Evolutionary conservation across 2,888 invertebrate species (phyloP), one percentile per base, ranked within the genome.

Genomic region (Oxyscelio sp.): DNA sequence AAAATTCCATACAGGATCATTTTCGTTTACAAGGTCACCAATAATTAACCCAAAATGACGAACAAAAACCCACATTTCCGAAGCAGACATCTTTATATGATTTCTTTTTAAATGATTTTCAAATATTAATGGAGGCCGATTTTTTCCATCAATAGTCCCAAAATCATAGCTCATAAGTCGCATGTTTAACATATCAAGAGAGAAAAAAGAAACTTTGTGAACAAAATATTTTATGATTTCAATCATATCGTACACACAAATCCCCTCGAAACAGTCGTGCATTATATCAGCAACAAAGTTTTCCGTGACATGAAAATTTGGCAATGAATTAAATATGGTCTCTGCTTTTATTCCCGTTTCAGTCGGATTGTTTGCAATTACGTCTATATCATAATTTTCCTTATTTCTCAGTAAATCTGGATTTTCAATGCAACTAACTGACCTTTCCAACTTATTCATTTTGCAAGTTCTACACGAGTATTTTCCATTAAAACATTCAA

Each of bases 41-140:
- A 87, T 43, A n/a, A 85, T 31, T 34, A 82, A 22, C 27, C 78
- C 68, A 59, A 85, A 85, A 40, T 79, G 38, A 8, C 63, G 17
- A 34, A 83, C 70, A 68, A 85, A 85, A 22, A 52, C 56, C 80
- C 65, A 70, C 83, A 85, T 87, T 78, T 85, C 85, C 2, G 80
- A 58, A 9, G 85, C 68, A 2, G 84, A 84, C 79, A 85, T 84
- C 63, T 66, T 71, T 8, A 83, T 65, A 15, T 17, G 31, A 9
- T 48, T 21, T 8, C 65, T 77, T 80, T 87, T 70, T 21, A 73
- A 61, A 66, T 63, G 66, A 17, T 61, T 70, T 17, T 6, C 31
- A 22, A 45, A 11, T 15, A 87, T 70, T 48, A 0, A 38, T 2
- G 59, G 74, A 34, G 83, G 81, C 1, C 21, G 34, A 58, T 83